Evolutionary conservation across 2,888 invertebrate species (phyloP).

Genomic region (Troides oblongomaculatus): DNA sequence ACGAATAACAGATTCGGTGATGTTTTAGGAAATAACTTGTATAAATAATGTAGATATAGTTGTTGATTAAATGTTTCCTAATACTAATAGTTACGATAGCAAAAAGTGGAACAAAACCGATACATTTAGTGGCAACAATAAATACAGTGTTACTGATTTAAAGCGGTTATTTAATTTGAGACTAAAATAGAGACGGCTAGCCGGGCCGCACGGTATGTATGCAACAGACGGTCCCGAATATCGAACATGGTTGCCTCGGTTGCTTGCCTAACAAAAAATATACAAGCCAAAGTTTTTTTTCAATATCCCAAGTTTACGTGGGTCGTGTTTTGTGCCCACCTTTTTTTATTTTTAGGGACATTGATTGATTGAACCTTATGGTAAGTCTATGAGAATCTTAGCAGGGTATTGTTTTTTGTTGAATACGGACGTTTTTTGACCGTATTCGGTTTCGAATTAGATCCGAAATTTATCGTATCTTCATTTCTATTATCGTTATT

Average conservation of each 20-base stretch:
- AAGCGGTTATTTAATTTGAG: constrained; percentile 37
- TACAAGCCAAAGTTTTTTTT: constrained; percentile 63
- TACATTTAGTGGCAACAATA: constrained; percentile 23
- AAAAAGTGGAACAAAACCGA: neutral
- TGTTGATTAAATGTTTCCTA: neutral
- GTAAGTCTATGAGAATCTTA: constrained; percentile 70
- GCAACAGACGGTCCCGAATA: constrained; percentile 64
- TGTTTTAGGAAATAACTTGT: no score
- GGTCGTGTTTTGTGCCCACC: constrained; percentile 65
- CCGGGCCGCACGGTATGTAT: constrained; percentile 45
- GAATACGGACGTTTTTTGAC: constrained; percentile 45
- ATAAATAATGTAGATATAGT: neutral
- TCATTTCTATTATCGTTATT: constrained; percentile 62
- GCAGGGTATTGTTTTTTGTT: constrained; percentile 69
- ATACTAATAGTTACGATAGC: neutral
- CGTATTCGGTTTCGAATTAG: constrained; percentile 45
- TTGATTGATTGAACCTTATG: constrained; percentile 78
- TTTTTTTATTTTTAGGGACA: constrained; percentile 75
- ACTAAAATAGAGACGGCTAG: constrained; percentile 49
- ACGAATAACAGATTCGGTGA: no score
- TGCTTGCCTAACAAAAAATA: constrained; percentile 56
- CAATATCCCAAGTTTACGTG: constrained; percentile 69
- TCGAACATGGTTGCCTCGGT: constrained; percentile 49
- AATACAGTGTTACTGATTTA: constrained; percentile 34
- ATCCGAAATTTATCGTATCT: constrained; percentile 70